These are phyloP conservation scores for Hycleus cichorii DNA, from an alignment of 1,140 invertebrate species.

Conservation along the genomic window DNA sequence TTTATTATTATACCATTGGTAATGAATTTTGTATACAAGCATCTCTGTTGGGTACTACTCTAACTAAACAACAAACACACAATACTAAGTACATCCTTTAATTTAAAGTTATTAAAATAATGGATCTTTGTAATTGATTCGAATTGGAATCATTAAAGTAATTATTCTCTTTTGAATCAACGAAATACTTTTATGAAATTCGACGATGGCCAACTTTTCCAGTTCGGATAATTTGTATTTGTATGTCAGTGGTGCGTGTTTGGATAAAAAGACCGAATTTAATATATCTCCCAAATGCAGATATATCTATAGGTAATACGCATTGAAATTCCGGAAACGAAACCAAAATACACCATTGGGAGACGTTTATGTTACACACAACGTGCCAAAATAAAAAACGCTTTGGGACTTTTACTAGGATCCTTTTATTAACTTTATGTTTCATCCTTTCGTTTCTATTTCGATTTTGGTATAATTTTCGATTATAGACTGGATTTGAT, in stretches of 20 bases:
- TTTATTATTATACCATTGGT: too few species aligned
- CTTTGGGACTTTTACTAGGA: too few species aligned
- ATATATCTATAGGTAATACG: too few species aligned
- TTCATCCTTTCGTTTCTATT: too few species aligned
- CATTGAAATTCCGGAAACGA: too few species aligned
- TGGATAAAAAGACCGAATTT: not conserved
- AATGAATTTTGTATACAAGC: too few species aligned
- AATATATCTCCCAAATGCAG: not conserved
- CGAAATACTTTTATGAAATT: constrained; percentile 8
- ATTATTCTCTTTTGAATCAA: constrained; percentile 15
- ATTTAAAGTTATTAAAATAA: constrained; percentile 24
- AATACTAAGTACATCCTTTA: constrained; percentile 18
- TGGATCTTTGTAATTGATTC: constrained; percentile 16
- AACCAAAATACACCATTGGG: too few species aligned
- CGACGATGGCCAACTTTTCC: not conserved
- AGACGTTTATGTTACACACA: too few species aligned
- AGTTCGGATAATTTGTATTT: not conserved
- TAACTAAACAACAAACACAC: not conserved
- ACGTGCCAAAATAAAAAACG: too few species aligned
- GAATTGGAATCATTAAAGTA: constrained; percentile 28
- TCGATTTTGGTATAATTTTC: too few species aligned
- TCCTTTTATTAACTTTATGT: too few species aligned
- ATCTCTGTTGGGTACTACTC: not conserved
- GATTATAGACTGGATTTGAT: too few species aligned
- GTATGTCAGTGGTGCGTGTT: not conserved